Percentiles rank a stretch among this genome's conserved stretches.
phyloP scores from a whole-genome alignment of 2,797 vertebrate genomes.

The Leptatherina wallacei region DNA sequence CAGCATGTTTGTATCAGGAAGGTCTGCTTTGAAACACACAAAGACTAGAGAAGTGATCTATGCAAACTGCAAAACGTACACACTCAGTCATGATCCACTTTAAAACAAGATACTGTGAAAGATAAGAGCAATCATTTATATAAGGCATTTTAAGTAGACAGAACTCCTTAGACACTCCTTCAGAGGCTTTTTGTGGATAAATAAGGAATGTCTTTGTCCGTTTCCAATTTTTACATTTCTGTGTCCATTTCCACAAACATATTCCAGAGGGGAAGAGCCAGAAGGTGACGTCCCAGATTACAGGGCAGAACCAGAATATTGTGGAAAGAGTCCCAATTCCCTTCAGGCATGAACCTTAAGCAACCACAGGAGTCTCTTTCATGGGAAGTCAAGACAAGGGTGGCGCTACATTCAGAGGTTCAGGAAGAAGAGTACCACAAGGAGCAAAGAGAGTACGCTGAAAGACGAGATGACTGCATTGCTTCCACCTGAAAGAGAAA shows the following conservation, averaged over 20 bases:
- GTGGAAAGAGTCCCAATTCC: slow-evolving; percentile 83
- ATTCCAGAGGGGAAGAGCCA: slow-evolving; percentile 68
- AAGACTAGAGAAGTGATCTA: slow-evolving; percentile 25
- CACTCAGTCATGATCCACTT: slow-evolving; percentile 77
- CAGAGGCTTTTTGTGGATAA: slow-evolving; percentile 84
- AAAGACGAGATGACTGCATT: slow-evolving; percentile 61
- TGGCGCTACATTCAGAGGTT: slow-evolving; percentile 93
- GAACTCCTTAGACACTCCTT: slow-evolving; percentile 88
- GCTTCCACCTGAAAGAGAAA: slow-evolving; percentile 82
- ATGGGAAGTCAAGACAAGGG: slow-evolving; percentile 77
- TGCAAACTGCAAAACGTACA: slow-evolving; percentile 81
- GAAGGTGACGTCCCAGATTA: slow-evolving; percentile 65
- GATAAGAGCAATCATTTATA: slow-evolving; percentile 90
- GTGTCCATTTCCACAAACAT: slow-evolving; percentile 68
- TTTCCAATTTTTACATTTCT: slow-evolving; percentile 66
- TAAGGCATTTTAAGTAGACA: slow-evolving; percentile 99
- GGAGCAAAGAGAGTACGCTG: slow-evolving; percentile 81
- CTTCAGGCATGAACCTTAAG: slow-evolving; percentile 79
- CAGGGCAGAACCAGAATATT: slow-evolving; percentile 71
- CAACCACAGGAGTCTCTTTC: slow-evolving; percentile 78
- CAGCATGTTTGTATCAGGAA: slow-evolving; percentile 30
- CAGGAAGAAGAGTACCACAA: slow-evolving; percentile 85
- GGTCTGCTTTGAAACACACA: slow-evolving; percentile 42
- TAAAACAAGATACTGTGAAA: slow-evolving; percentile 88
- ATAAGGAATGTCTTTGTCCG: slow-evolving; percentile 89